These are phyloP conservation scores for Caranx melampygus DNA, from an alignment of 2,113 vertebrate genomes.

Conservation along the genomic window DNA sequence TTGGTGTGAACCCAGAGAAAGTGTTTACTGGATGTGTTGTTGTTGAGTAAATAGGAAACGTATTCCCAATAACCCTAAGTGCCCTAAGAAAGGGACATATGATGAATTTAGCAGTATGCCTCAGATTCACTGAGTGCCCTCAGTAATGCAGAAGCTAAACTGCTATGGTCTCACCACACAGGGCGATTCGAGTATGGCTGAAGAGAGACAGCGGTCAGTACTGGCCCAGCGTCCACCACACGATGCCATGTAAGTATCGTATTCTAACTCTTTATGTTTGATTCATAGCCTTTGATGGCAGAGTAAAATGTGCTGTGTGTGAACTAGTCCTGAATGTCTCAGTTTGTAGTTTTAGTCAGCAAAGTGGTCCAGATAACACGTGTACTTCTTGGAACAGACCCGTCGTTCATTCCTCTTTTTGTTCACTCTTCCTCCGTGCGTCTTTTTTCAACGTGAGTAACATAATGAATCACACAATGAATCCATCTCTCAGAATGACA, in stretches of 20 bases:
- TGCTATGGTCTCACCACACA: slow-evolving; percentile 62
- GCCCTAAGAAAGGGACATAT: background rate
- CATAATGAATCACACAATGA: slow-evolving; percentile 13
- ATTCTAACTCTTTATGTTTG: background rate
- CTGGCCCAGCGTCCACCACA: slow-evolving; percentile 96
- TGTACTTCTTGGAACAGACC: background rate
- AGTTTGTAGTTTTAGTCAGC: background rate
- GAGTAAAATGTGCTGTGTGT: background rate
- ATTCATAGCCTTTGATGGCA: background rate
- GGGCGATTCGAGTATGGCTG: slow-evolving; percentile 96
- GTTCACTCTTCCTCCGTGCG: background rate
- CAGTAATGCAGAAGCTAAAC: background rate
- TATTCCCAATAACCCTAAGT: background rate
- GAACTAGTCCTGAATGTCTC: background rate
- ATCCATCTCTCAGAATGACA: background rate
- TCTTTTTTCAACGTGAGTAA: background rate
- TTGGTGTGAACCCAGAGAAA: too few species aligned
- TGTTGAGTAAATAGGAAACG: background rate
- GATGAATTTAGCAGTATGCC: background rate
- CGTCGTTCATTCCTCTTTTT: slow-evolving; percentile 17
- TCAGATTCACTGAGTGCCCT: background rate
- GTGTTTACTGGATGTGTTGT: background rate
- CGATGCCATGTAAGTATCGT: slow-evolving; percentile 90
- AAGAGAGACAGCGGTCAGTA: slow-evolving; percentile 99
- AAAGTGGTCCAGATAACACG: background rate